phyloP scores from a whole-genome alignment of 2,888 invertebrate species.

The Caenorhabditis plicata region DNA sequence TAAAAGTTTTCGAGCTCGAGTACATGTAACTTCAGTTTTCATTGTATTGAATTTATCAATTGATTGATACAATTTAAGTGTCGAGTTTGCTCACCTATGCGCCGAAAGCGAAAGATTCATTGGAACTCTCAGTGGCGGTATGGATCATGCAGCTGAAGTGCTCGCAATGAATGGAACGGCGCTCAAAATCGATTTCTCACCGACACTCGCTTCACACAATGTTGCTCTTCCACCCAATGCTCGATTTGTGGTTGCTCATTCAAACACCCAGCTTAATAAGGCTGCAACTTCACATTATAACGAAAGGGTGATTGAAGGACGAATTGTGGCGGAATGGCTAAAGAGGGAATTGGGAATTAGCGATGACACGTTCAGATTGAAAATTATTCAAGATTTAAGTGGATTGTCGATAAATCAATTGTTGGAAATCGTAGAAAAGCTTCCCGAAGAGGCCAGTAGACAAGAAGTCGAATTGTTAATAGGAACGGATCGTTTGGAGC shows the following conservation, averaged over 20 bases:
- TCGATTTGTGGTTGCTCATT: conserved; percentile 90
- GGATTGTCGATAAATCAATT: conserved; percentile 27
- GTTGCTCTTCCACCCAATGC: conserved; percentile 77
- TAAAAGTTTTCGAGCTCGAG: too few relatives aligned
- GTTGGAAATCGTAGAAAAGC: conserved; percentile 21
- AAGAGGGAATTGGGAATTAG: conserved; percentile 12
- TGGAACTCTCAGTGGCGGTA: conserved; percentile 96
- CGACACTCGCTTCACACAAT: conserved; percentile 72
- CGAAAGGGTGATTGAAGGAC: conserved; percentile 88
- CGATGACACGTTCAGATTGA: conserved; percentile 23
- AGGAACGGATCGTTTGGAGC: conserved; percentile 26
- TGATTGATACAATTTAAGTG: too few relatives aligned
- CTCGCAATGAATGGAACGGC: conserved; percentile 48
- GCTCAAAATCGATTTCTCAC: conserved; percentile 81
- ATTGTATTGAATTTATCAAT: too few relatives aligned
- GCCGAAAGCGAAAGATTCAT: conserved; percentile 89
- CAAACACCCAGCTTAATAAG: conserved; percentile 77
- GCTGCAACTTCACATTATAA: conserved; percentile 88
- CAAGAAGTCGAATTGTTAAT: conserved; percentile 24
- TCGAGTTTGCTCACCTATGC: conserved; percentile 79
- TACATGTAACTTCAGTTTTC: too few relatives aligned
- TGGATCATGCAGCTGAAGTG: conserved; percentile 98
- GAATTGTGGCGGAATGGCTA: conserved; percentile 78
- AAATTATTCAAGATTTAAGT: conserved; percentile 30
- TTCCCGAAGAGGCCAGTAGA: conserved; percentile 27